A percentile compares a stretch with the other conserved stretches of the same genome.
phyloP scores from a whole-genome alignment of 2,888 invertebrate genomes.

The Phyllotreta cruciferae region DNA sequence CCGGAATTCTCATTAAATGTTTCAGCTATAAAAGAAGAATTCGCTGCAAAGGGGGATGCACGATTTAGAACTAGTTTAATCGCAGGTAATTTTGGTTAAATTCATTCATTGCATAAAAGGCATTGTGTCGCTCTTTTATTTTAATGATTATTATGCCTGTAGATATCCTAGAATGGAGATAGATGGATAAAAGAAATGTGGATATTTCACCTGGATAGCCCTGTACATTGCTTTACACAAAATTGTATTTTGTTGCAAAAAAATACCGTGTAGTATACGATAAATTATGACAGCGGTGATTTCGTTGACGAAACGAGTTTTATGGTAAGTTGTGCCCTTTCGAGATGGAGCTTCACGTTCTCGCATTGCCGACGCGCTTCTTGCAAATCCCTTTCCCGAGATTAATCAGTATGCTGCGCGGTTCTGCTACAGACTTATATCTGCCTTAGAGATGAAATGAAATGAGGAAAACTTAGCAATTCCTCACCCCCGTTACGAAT shows the following conservation, averaged over 20 bases:
- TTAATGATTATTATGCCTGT: too few relatives aligned
- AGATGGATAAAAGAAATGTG: too few relatives aligned
- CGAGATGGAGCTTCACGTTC: conserved; percentile 11
- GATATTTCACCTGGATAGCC: too few relatives aligned
- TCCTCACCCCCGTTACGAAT: conserved; percentile 53
- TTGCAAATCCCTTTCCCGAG: conserved; percentile 54
- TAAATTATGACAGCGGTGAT: conserved; percentile 47
- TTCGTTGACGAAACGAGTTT: conserved; percentile 47
- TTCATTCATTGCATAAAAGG: too few relatives aligned
- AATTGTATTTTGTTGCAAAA: neutral
- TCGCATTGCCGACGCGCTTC: conserved; percentile 37
- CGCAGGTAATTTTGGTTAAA: too few relatives aligned
- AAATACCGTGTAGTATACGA: conserved; percentile 30
- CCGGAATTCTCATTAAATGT: conserved; percentile 30
- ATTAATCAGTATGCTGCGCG: conserved; percentile 60
- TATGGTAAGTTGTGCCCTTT: conserved; percentile 44
- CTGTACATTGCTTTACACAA: too few relatives aligned
- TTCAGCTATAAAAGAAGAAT: conserved; percentile 17
- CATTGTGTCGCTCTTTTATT: too few relatives aligned
- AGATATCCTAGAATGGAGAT: too few relatives aligned
- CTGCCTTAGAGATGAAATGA: conserved; percentile 60
- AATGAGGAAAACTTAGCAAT: conserved; percentile 62
- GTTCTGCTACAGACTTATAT: conserved; percentile 58
- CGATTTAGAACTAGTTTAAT: too few relatives aligned
- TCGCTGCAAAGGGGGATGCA: conserved; percentile 1